These are phyloP conservation scores for Scylla paramamosain DNA, from an alignment of 1,140 invertebrate species.

Conservation along the genomic window DNA sequence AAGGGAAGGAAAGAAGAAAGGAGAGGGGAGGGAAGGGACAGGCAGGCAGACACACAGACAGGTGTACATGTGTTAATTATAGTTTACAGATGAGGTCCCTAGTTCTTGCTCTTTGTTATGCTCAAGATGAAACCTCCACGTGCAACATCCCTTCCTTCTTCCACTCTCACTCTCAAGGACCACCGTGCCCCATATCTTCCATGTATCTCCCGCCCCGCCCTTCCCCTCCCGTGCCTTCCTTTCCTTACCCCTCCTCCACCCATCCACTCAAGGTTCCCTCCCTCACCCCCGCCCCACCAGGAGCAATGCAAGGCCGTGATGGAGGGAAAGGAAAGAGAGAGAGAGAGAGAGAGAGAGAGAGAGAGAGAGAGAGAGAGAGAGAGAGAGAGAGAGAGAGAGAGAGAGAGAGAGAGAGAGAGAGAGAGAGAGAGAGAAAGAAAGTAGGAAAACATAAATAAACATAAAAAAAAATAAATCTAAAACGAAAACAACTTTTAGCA, in stretches of 20 bases:
- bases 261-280: too few relatives aligned
- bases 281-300: too few relatives aligned
- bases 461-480: too few relatives aligned
- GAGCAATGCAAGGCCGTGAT: neutral
- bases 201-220: neutral
- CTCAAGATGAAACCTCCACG: neutral
- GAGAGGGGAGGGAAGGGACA: neutral
- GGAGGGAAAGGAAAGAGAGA: neutral
- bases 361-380: neutral
- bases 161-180: neutral
- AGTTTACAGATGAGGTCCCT: neutral
- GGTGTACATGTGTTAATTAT: neutral
- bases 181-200: neutral
- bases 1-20: neutral
- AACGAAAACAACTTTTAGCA: too few relatives aligned
- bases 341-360: conserved; percentile 6
- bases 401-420: too few relatives aligned
- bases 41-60: neutral
- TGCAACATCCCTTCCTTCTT: neutral
- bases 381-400: too few relatives aligned
- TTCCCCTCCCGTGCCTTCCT: neutral
- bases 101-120: neutral
- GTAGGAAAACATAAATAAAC: too few relatives aligned
- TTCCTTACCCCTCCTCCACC: neutral
- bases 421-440: too few relatives aligned